Evolutionary conservation across 2,888 invertebrate genomes (phyloP), one percentile per base, ranked within the genome.

Genomic region (Catonia carolina): DNA sequence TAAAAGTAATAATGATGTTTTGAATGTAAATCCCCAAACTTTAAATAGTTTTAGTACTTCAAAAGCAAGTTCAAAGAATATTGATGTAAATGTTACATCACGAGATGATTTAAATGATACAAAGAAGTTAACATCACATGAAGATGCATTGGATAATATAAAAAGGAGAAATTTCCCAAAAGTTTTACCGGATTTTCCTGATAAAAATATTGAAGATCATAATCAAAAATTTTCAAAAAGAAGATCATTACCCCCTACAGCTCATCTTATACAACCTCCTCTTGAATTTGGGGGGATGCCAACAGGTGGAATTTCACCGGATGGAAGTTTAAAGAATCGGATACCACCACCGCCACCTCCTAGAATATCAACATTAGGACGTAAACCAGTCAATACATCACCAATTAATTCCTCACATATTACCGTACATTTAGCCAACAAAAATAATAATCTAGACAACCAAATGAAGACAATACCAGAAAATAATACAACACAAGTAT

Each of bases 111-210:
- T 42, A 5, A 33, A 55, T 22, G 45, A 53, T 20, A 37, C n/a
- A 12, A 51, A 39, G 18, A 49, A 50, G 33, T 47, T 59, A 4
- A 69, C 84, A 39, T 81, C 81, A 6, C 79, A 84, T 1, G 85
- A 84, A 66, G 86, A 89, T 69, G 83, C 88, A 0, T 69, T 89
- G 52, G 74, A 80, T 60, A 82, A 84, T 31, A 85, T 90, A 41
- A 84, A 86, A 70, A 77, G 85, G 57, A 76, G 87, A 64, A 90
- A 89, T 69, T 90, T 84, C 68, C 90, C 90, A 0, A 90, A 90
- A 77, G 90, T 90, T 1, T 70, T 90, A 31, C 90, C 90, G n/a
- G 89, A 89, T 71, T 80, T 85, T 12, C 68, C 68, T 12, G 60
- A 56, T 36, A n/a, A n/a, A n/a, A 57, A 56, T 33, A 47, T 45